phyloP scores from a whole-genome alignment of 2,797 vertebrate species.

The Mormyrus hasselquistii region DNA sequence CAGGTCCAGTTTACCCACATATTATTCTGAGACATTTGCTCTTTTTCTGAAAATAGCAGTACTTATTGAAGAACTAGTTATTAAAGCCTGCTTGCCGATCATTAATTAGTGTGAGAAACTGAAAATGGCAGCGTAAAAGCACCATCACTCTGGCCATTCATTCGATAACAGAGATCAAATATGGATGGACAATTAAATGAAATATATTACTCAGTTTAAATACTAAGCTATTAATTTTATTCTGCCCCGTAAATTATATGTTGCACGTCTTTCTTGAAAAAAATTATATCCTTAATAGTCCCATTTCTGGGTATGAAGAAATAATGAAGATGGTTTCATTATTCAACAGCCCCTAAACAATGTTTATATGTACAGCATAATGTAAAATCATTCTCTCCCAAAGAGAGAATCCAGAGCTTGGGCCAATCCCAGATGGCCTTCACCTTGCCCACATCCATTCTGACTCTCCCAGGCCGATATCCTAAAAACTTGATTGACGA shows the following conservation, averaged over 20 bases:
- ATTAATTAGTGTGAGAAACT: background rate
- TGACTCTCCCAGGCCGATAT: background rate
- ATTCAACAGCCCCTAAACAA: background rate
- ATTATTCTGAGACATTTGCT: background rate
- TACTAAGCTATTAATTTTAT: background rate
- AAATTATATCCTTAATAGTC: background rate
- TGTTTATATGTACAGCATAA: background rate
- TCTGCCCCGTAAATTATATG: background rate
- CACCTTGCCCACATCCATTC: background rate
- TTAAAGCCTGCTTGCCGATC: background rate
- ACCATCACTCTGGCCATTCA: background rate
- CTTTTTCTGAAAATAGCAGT: background rate
- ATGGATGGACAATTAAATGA: background rate
- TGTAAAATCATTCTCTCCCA: background rate
- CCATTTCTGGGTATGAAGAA: background rate
- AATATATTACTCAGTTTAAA: background rate
- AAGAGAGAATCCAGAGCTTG: background rate
- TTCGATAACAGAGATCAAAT: background rate
- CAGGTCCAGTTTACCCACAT: background rate
- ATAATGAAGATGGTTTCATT: background rate
- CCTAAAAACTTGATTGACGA: background rate
- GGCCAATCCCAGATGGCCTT: background rate
- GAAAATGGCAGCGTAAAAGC: background rate
- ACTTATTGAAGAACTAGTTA: background rate
- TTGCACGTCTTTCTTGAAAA: background rate